Evolutionary conservation across 2,113 vertebrate genomes (phyloP).

Genomic region (Panthera uncia): DNA sequence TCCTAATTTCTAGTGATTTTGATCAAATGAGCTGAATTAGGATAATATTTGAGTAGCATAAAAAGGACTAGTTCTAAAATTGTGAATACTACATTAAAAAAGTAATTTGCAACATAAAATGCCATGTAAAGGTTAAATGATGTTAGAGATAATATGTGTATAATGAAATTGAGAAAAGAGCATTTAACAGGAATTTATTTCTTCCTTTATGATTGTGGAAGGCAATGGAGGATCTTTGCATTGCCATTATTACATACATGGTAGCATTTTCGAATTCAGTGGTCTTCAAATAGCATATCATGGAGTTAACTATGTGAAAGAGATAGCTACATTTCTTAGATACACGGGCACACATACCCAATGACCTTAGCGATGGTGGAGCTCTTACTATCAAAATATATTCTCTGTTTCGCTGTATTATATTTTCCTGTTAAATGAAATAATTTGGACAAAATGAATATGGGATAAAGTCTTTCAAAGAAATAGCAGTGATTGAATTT

Average conservation of each 20-base stretch:
- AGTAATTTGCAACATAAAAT: slow-evolving; percentile 50
- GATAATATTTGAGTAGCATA: not conserved
- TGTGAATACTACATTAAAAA: slow-evolving; percentile 55
- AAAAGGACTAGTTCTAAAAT: slow-evolving; percentile 38
- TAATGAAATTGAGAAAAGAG: slow-evolving; percentile 57
- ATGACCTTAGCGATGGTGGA: fast-evolving
- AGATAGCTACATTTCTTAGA: not conserved
- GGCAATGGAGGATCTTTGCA: not conserved
- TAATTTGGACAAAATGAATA: not conserved
- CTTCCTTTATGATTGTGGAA: not conserved
- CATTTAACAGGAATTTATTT: slow-evolving; percentile 39
- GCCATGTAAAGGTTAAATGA: slow-evolving; percentile 57
- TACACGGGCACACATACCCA: not conserved
- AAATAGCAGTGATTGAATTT: not conserved
- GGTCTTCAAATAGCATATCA: not conserved
- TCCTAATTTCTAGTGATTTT: slow-evolving; percentile 58
- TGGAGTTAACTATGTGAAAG: not conserved
- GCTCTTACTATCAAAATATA: not conserved
- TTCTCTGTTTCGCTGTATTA: not conserved
- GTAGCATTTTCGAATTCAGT: slow-evolving; percentile 21
- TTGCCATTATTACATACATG: not conserved
- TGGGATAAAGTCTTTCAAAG: not conserved
- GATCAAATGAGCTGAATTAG: slow-evolving; percentile 56
- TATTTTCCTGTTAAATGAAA: slow-evolving; percentile 24
- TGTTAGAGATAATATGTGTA: slow-evolving; percentile 61